These are phyloP conservation scores for Molorchus minor DNA, from an alignment of 2,888 invertebrate species.

Conservation along the genomic window DNA sequence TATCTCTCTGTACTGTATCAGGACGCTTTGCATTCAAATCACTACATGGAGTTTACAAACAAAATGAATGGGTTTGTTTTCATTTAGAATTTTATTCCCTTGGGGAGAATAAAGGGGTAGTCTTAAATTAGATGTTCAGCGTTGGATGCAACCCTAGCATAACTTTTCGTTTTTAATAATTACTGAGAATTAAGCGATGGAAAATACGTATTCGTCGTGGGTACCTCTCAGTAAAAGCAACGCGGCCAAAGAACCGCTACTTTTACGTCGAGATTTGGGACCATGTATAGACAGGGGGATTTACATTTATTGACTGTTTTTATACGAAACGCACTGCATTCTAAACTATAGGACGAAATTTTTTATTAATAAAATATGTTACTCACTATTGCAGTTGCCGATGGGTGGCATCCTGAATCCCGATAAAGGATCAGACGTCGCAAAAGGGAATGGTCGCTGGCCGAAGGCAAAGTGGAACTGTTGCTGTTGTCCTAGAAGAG, in stretches of 20 bases:
- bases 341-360: no score
- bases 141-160: constrained; percentile 12
- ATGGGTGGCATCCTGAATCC: constrained; percentile 91
- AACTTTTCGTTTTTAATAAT: constrained; percentile 25
- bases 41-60: constrained; percentile 42
- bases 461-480: constrained; percentile 94
- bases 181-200: background rate
- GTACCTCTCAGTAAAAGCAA: no score
- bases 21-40: constrained; percentile 50
- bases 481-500: constrained; percentile 94
- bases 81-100: constrained; percentile 51
- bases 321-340: no score
- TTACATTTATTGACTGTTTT: no score
- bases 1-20: constrained; percentile 33
- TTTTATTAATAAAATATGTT: background rate
- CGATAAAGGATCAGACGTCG: constrained; percentile 83
- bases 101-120: constrained; percentile 52
- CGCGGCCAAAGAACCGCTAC: no score
- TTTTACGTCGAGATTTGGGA: no score
- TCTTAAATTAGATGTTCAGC: constrained; percentile 46
- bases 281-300: no score
- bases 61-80: constrained; percentile 55
- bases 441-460: constrained; percentile 87
- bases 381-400: constrained; percentile 91
- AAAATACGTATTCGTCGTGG: no score